Percentiles rank a stretch among this genome's conserved stretches.
Evolutionary conservation across 64 coral and sea anemone species (phyloP).

Genomic region (Orbicella faveolata): DNA sequence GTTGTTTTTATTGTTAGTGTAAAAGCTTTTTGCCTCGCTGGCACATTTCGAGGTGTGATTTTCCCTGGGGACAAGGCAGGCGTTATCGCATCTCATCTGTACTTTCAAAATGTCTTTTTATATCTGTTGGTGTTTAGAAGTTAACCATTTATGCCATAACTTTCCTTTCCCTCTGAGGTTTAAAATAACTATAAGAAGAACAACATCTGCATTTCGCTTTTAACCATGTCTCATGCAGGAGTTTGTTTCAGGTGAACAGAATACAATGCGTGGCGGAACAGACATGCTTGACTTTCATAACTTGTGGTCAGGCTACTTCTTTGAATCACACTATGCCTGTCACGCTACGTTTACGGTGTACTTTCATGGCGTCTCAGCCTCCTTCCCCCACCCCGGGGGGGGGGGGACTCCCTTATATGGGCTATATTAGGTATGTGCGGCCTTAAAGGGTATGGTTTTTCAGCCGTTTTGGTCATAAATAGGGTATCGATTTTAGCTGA

Average conservation of each 20-base stretch:
- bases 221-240: too few species aligned
- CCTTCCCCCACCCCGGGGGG: too few species aligned
- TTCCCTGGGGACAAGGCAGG: neutral
- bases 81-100: neutral
- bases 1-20: neutral
- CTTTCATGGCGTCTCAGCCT: neutral
- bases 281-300: neutral
- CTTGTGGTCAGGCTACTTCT: neutral
- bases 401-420: too few species aligned
- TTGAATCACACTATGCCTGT: too few species aligned
- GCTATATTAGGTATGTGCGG: too few species aligned
- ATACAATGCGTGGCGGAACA: neutral
- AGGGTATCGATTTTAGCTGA: too few species aligned
- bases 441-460: too few species aligned
- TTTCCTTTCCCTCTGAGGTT: neutral
- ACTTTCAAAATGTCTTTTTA: too few species aligned
- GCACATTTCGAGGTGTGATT: neutral
- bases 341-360: neutral
- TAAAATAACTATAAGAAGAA: neutral
- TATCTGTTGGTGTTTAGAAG: conserved; percentile 33
- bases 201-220: neutral
- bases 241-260: conserved; percentile 16
- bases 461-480: too few species aligned
- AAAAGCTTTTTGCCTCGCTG: neutral
- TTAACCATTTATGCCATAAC: neutral